Evolutionary conservation across 2,797 vertebrate genomes (phyloP).

Genomic region (Hyperoplus lanceolatus): DNA sequence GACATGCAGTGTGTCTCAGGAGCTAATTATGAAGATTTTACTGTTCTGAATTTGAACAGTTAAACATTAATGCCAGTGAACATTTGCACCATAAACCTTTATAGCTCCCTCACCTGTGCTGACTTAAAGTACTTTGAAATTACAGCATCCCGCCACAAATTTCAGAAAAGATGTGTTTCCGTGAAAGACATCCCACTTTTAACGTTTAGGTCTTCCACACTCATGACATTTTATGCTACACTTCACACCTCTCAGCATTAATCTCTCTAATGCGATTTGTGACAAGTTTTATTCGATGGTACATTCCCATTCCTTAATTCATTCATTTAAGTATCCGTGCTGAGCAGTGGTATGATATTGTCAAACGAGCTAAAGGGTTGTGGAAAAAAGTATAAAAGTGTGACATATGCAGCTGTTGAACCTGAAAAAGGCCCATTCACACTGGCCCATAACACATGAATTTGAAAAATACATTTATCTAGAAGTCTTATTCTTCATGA

Average conservation of each 20-base stretch:
- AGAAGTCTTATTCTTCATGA: neutral
- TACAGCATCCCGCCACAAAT: conserved; percentile 48
- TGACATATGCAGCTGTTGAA: conserved; percentile 46
- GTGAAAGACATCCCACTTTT: conserved; percentile 45
- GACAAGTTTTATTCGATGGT: conserved; percentile 52
- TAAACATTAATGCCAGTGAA: conserved; percentile 23
- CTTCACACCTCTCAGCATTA: conserved; percentile 61
- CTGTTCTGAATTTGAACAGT: conserved; percentile 38
- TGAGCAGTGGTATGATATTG: conserved; percentile 31
- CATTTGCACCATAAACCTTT: conserved; percentile 51
- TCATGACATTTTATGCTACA: conserved; percentile 66
- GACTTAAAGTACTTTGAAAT: conserved; percentile 45
- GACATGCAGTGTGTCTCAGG: conserved; percentile 10
- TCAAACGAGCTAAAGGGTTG: conserved; percentile 29
- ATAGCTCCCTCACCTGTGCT: conserved; percentile 26
- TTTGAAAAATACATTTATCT: conserved; percentile 2
- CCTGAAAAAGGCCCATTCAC: conserved; percentile 11
- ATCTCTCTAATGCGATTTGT: conserved; percentile 65
- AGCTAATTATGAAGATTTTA: conserved; percentile 24
- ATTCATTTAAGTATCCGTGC: conserved; percentile 53
- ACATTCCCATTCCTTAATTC: conserved; percentile 41
- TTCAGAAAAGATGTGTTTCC: conserved; percentile 44
- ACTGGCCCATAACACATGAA: neutral
- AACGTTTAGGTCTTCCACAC: conserved; percentile 54
- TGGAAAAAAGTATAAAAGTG: conserved; percentile 47